These are phyloP conservation scores for Semotilus atromaculatus DNA, from an alignment of 2,797 vertebrate genomes.

Conservation along the genomic window DNA sequence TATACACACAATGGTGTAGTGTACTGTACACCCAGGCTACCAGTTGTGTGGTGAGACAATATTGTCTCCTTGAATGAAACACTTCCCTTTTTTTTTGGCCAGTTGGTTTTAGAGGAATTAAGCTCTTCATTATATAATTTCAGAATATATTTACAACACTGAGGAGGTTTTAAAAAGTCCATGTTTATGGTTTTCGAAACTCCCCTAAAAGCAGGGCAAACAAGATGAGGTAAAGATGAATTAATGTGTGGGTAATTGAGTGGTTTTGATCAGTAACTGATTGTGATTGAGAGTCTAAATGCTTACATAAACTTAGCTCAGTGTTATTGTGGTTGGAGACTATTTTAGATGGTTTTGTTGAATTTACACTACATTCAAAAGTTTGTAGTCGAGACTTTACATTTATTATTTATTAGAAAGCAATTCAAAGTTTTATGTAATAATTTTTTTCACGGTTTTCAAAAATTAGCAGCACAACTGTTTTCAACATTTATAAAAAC, in stretches of 20 bases:
- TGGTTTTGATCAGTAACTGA: not conserved
- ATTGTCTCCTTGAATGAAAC: conserved; percentile 18
- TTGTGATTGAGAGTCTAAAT: not conserved
- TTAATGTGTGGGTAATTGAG: not conserved
- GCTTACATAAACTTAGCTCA: not conserved
- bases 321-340: not conserved
- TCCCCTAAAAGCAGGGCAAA: conserved; percentile 13
- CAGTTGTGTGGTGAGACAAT: not conserved
- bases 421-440: not conserved
- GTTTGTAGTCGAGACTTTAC: not conserved
- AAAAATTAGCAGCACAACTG: not conserved
- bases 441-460: too few species aligned
- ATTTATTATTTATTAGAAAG: not conserved
- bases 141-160: not conserved
- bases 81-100: conserved; percentile 53
- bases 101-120: conserved; percentile 24
- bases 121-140: not conserved
- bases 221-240: not conserved
- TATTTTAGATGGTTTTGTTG: not conserved
- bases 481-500: too few species aligned
- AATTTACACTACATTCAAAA: not conserved
- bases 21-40: conserved; percentile 14
- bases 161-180: not conserved
- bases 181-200: conserved; percentile 2
- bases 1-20: conserved; percentile 1